Evolutionary conservation across 2,797 vertebrate genomes (phyloP), one percentile per base, ranked within the genome.

Genomic region (Cynodonichthys magdalenae): DNA sequence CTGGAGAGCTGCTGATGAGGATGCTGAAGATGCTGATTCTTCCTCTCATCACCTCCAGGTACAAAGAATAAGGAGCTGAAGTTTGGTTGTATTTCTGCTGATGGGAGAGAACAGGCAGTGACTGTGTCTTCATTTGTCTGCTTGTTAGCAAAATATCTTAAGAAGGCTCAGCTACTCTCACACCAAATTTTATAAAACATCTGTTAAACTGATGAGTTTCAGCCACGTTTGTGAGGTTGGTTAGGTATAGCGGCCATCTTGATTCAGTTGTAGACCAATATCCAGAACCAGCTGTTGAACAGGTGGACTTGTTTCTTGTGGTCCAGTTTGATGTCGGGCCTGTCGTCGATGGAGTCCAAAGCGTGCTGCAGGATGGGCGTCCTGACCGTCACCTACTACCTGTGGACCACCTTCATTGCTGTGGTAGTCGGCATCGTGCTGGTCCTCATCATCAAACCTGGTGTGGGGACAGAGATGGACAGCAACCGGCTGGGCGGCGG

Each of bases 11-110:
- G 28, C 92, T 96, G 77, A 96, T 96, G 95, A 92, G 95, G 85
- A 94, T 96, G 93, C 53, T 96, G 59, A 96, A 96, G 90, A 96
- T 96, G 95, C 91, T 96, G 49, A 96, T 96, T 71, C 92, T 96
- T 36, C 95, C 95, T 20, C 92, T 96, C 71, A 95, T 96, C 83
- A 96, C 95, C 0, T 96, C 95, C 83, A 96, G 95, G 95, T 95
- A 74, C 67, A 68, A 47, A 3, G 4, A 42, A 0, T 18, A 12
- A n/a, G 19, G 34, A 36, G 34, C 34, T 11, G 34, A 36, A 36
- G 8, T 36, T 11, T 36, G 34, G 34, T 36, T 36, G 3, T 36
- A 3, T 10, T 24, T 24, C 24, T 24, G 24, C 24, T 24, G 24
- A 24, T 3, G 24, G 2, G 24, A 24, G 24, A 24, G 24, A 8